Evolutionary conservation across 1,140 invertebrate species (phyloP), one percentile per base, ranked within the genome.

Genomic region (Euborellia annulipes): DNA sequence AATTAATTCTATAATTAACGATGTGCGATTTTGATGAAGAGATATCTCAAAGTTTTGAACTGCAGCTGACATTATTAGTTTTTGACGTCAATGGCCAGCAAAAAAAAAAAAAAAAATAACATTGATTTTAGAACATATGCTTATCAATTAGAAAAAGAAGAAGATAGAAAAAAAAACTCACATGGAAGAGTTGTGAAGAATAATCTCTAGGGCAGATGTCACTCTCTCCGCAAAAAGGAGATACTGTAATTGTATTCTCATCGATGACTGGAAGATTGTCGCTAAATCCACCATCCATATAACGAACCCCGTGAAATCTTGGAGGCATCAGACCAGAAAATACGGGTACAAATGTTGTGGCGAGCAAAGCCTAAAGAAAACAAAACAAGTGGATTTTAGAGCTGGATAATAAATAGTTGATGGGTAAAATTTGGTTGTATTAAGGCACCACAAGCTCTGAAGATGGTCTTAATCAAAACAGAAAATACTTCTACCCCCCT

Each of bases 281-380:
- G 45, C 87, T 93, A 56, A 95, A 86, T 4, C 92, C 92, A 21
- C 95, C 95, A 62, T 99, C 95, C 73, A 97, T 90, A 59, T 96
- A 97, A 19, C 86, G 69, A 30, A 84, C 78, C 17, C 91, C 92
- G 55, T 82, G 80, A 62, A 91, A 94, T 46, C 73, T 73, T 2
- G 93, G 93, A 37, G 91, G 91, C 19, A 91, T 59, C 41, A 92
- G 64, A 4, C 95, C 95, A n/a, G 89, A 96, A 61, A 96, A 98
- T 17, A 93, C 69, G 21, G 95, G 95, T 50, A 98, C 88, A 63
- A 95, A 97, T 45, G 91, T 85, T 54, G 86, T 91, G 48, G 91
- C 94, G 16, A 95, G 60, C 43, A 98, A 62, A 8, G 88, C 91
- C 80, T 91, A 55, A 17, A 59, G 55, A 46, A 50, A 46, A 50